These are phyloP conservation scores for Parnassius apollo DNA, from an alignment of 2,888 invertebrate species.

Conservation along the genomic window DNA sequence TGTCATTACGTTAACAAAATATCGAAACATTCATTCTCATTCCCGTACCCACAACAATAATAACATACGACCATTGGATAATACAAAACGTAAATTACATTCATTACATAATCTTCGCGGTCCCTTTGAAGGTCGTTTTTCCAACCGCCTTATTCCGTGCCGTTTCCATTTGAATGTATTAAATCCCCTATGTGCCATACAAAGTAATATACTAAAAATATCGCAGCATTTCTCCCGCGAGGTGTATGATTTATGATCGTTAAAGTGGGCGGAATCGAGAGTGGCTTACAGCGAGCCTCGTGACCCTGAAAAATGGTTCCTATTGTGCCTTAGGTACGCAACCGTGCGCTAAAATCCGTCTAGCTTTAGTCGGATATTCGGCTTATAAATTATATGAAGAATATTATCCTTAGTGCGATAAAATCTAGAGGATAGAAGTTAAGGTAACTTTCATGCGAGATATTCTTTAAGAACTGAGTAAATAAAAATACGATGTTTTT, in stretches of 20 bases:
- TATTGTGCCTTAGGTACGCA: conserved; percentile 11
- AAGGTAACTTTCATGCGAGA: neutral
- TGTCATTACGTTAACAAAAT: too few relatives aligned
- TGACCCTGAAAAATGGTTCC: conserved; percentile 30
- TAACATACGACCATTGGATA: neutral
- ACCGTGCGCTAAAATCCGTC: conserved; percentile 6
- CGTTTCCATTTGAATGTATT: conserved; percentile 42
- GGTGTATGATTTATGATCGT: conserved; percentile 37
- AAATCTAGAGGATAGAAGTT: neutral
- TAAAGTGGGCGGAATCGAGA: conserved; percentile 36
- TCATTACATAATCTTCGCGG: conserved; percentile 6
- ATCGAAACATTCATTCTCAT: neutral
- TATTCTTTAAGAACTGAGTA: neutral
- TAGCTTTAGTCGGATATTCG: conserved; percentile 9
- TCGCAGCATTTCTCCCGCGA: conserved; percentile 35
- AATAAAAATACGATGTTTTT: too few relatives aligned
- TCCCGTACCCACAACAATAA: neutral
- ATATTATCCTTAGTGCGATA: neutral
- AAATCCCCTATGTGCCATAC: conserved; percentile 41
- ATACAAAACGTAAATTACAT: neutral
- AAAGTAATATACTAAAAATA: conserved; percentile 43
- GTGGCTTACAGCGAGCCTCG: conserved; percentile 31
- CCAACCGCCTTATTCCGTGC: conserved; percentile 23
- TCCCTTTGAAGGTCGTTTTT: conserved; percentile 29
- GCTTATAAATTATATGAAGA: conserved; percentile 8